Base-by-base conservation (phyloP, 2,888 invertebrate species). In the Athripsodes cinereus region DNA sequence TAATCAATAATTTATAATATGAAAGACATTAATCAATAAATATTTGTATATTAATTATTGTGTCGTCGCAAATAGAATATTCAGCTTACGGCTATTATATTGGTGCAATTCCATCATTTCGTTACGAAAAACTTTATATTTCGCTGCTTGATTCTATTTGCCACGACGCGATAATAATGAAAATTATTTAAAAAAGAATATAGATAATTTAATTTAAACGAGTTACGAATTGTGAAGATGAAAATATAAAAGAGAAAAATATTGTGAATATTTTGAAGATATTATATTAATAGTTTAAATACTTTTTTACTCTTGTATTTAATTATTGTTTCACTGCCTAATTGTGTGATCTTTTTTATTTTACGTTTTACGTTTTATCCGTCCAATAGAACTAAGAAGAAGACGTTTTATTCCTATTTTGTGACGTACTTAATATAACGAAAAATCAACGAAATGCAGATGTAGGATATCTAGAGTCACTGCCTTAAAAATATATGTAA, bases 321-420 rank as follows among this genome's bases (percentile, higher is more conserved):
- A 31, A 6, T 6, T 8, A 31, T 31, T 52, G 20, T 49, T 46
- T 55, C 55, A 59, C 59, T 55, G 59, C 59, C 59, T 35, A 16
- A 50, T 55, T 51, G 31, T 47, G 40, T 40, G 40, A 40, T 40
- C 16, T 47, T 21, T n/a, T n/a, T n/a, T n/a, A n/a, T n/a, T n/a
- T n/a, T n/a, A n/a, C n/a, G n/a, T n/a, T n/a, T n/a, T n/a, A n/a
- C n/a, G n/a, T n/a, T n/a, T 47, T 50, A 46, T 60, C 57, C 57
- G 60, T 60, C 60, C 60, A 34, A 22, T 53, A 8, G 6, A 31
- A 52, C 52, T 53, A 35, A 53, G 57, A 44, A 59, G 61, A 63
- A 63, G 61, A 61, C 63, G 63, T 60, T 61, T 59, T 59, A 63
- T 63, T 63, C 63, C 63, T 57, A 59, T 61, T 60, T 13, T 26